A percentile compares a stretch with the other conserved stretches of the same genome.
These are phyloP conservation scores for Lampris incognitus DNA, from an alignment of 2,113 vertebrate species.

Conservation along the genomic window DNA sequence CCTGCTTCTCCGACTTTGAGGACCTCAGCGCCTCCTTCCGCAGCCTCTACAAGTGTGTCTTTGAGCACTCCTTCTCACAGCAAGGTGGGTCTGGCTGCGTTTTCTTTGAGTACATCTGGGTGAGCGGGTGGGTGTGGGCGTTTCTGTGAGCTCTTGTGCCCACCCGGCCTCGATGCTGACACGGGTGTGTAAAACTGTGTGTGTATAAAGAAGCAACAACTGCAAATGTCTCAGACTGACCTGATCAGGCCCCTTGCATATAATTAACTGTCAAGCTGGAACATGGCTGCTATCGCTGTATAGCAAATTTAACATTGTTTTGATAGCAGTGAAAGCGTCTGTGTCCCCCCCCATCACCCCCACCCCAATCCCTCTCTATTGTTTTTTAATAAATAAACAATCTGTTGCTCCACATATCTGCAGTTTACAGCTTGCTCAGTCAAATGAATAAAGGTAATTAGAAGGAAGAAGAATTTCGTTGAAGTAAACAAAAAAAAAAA, in stretches of 20 bases:
- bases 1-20: slow-evolving; percentile 88
- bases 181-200: not conserved
- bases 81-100: slow-evolving; percentile 80
- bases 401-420: slow-evolving; percentile 78
- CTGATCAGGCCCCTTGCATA: slow-evolving; percentile 47
- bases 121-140: slow-evolving; percentile 15
- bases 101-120: slow-evolving; percentile 6
- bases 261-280: slow-evolving; percentile 75
- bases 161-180: not conserved
- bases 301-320: slow-evolving; percentile 59
- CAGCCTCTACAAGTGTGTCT: slow-evolving; percentile 90
- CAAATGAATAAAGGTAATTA: slow-evolving; percentile 81
- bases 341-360: slow-evolving; percentile 61
- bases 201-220: slow-evolving; percentile 11
- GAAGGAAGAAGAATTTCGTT: slow-evolving; percentile 62
- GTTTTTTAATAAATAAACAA: slow-evolving; percentile 80
- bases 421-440: slow-evolving; percentile 74
- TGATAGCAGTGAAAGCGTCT: slow-evolving; percentile 43
- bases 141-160: not conserved
- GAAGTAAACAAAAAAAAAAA: slow-evolving; percentile 46
- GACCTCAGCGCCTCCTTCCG: slow-evolving; percentile 91
- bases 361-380: slow-evolving; percentile 59
- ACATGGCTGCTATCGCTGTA: slow-evolving; percentile 20
- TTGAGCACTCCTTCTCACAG: slow-evolving; percentile 88
- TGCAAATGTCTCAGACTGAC: slow-evolving; percentile 23